Base-by-base conservation (phyloP, 2,888 invertebrate genomes). In the Xestia rhomboidea region DNA sequence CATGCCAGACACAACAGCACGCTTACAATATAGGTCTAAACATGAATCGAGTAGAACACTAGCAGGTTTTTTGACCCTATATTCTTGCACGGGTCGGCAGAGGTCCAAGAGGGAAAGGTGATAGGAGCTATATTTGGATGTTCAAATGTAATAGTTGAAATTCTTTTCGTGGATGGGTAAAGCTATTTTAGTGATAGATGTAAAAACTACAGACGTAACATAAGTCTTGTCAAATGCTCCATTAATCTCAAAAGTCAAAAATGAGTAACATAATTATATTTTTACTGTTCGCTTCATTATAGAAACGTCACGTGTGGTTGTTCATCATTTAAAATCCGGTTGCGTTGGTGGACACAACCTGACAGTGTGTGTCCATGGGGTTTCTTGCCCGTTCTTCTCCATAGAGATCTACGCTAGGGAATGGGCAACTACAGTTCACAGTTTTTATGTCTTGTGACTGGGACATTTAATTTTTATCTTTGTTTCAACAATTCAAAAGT, bases 1-100 rank as follows among this genome's bases (percentile, higher is more conserved):
- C 54, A 68, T 77, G 89, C 87, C 87, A 88, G 76, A 67, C 38
- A 76, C 75, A 73, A 79, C 70, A 71, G 68, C 68, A 67, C n/a
- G 18, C n/a, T 18, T 41, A 64, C 77, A 77, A 41, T 72, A 73
- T 57, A 62, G 68, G 62, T 73, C 21, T 64, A 68, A 60, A 77
- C 76, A 70, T 67, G 79, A 73, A 80, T 73, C 77, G 49, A 66
- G 71, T 73, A 77, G 64, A 77, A 34, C 30, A 38, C 18, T 18
- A 63, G 13, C n/a, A n/a, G 57, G 57, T 30, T 64, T 62, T 60
- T 57, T 15, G 24, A 57, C 11, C 30, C 15, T 27, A 62, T 73
- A 67, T 41, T 57, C 24, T 27, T 1, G 15, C 5, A 18, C 27
- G 7, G 10, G 10, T 64, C 57, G 72, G 44, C 62, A 27, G 27